Conservation (phyloP, 2,113 vertebrate genomes). For the Naja naja region DNA sequence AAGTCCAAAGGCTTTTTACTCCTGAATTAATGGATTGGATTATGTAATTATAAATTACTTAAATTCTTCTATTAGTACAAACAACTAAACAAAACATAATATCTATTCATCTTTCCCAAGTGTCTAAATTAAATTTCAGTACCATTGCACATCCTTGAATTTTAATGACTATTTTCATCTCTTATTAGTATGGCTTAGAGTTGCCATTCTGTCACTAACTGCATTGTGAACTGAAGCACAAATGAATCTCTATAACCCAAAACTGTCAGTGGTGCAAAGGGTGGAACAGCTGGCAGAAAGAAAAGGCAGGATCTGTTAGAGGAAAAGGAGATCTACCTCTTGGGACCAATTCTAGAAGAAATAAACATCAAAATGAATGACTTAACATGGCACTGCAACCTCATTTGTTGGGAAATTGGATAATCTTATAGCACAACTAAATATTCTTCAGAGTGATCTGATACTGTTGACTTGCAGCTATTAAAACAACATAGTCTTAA, state of each 20-base stretch:
- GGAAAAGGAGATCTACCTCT: conserved; percentile 49
- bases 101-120: background rate
- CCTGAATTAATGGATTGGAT: background rate
- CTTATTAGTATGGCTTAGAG: background rate
- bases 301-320: conserved; percentile 31
- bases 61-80: background rate
- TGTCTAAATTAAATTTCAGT: background rate
- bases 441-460: conserved; percentile 51
- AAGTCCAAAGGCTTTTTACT: background rate
- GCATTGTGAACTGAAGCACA: background rate
- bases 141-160: background rate
- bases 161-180: background rate
- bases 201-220: background rate
- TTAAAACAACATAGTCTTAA: conserved; percentile 55
- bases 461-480: conserved; percentile 42
- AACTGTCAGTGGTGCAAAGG: conserved; percentile 31
- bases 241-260: conserved; percentile 29
- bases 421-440: conserved; percentile 54
- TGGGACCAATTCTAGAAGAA: conserved; percentile 55
- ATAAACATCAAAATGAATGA: conserved; percentile 62
- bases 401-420: conserved; percentile 57
- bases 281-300: conserved; percentile 48
- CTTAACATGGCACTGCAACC: conserved; percentile 58
- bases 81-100: background rate
- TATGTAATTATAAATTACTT: background rate